These are phyloP conservation scores for Drosophila koepferae DNA, from an alignment of 2,888 invertebrate species.

Conservation along the genomic window DNA sequence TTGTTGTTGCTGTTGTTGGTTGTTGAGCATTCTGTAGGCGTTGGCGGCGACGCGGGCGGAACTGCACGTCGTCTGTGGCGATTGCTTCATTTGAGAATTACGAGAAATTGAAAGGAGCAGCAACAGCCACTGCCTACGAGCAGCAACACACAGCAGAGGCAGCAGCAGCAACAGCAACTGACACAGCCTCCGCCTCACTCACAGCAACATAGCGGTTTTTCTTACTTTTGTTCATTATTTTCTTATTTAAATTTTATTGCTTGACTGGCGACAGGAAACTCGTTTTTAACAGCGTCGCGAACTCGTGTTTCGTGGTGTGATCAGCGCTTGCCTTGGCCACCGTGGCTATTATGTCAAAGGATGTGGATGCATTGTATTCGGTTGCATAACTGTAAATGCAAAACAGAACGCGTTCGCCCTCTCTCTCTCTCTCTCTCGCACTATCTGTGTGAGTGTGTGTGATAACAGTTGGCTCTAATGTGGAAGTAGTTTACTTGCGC, in stretches of 20 bases:
- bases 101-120: conserved; percentile 78
- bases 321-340: conserved; percentile 33
- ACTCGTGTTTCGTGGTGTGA: conserved; percentile 29
- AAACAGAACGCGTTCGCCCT: conserved; percentile 45
- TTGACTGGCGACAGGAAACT: conserved; percentile 70
- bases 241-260: conserved; percentile 72
- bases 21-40: conserved; percentile 57
- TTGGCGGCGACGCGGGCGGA: conserved; percentile 61
- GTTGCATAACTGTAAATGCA: conserved; percentile 77
- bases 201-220: conserved; percentile 69
- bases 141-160: conserved; percentile 23
- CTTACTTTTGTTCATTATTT: conserved; percentile 53
- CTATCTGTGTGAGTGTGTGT: not conserved
- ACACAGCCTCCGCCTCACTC: conserved; percentile 12
- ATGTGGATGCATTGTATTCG: conserved; percentile 66
- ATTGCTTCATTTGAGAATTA: conserved; percentile 73
- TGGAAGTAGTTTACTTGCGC: conserved; percentile 32
- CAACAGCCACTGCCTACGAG: conserved; percentile 41
- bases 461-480: conserved; percentile 65
- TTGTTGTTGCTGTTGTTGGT: conserved; percentile 40
- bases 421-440: not conserved
- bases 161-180: conserved; percentile 16
- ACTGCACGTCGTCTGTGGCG: conserved; percentile 57
- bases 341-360: conserved; percentile 66
- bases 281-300: conserved; percentile 49